These are phyloP conservation scores for Oreortyx pictus DNA, from an alignment of 2,797 vertebrate species.

Conservation along the genomic window DNA sequence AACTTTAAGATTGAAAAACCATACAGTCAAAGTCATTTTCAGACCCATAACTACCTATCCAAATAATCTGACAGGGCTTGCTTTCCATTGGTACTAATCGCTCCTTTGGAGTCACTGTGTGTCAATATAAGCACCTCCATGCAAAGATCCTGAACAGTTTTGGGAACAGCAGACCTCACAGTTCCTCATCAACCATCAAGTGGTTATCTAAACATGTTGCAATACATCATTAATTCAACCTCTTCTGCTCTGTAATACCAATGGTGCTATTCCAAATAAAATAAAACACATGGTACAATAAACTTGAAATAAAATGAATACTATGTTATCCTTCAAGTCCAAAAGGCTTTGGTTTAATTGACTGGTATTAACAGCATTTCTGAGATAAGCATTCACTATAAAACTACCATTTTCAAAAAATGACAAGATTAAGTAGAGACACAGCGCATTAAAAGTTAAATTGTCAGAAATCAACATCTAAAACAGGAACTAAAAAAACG, in stretches of 20 bases:
- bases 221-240: slow-evolving; percentile 14
- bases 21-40: not conserved
- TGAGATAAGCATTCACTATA: not conserved
- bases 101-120: not conserved
- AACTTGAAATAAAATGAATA: not conserved
- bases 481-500: not conserved
- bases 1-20: not conserved
- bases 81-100: not conserved
- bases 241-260: not conserved
- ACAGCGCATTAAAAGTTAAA: not conserved
- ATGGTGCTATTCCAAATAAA: not conserved
- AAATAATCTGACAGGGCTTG: not conserved
- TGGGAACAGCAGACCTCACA: not conserved
- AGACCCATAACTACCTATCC: not conserved
- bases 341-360: not conserved
- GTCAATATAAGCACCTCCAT: not conserved
- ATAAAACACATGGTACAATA: not conserved
- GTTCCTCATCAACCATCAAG: not conserved
- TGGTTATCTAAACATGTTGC: not conserved
- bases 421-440: not conserved
- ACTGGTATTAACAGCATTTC: not conserved
- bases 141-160: not conserved
- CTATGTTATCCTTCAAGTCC: not conserved
- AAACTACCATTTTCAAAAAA: not conserved
- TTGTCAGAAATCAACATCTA: not conserved